These are phyloP conservation scores for Conus betulinus DNA, from an alignment of 1,140 invertebrate genomes.

Conservation along the genomic window DNA sequence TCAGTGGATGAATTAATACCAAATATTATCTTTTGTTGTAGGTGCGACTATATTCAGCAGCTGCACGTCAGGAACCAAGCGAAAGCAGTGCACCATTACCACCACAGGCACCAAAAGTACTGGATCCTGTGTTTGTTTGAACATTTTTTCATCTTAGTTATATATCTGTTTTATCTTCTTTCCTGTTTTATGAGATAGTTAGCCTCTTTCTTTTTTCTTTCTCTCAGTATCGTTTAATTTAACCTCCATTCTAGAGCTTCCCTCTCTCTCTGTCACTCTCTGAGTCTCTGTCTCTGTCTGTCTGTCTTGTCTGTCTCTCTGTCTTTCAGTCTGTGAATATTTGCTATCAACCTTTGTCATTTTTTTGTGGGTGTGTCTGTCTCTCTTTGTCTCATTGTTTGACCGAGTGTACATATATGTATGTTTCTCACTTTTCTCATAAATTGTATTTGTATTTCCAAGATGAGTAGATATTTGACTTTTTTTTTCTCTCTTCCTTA, in stretches of 20 bases:
- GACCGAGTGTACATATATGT: neutral
- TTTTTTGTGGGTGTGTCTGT: neutral
- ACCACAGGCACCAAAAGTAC: conserved; percentile 14
- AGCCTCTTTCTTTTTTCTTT: neutral
- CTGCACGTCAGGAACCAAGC: conserved; percentile 21
- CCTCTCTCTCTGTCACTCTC: conserved; percentile 24
- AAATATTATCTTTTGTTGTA: neutral
- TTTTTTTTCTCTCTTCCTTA: too few relatives aligned
- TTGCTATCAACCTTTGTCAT: neutral
- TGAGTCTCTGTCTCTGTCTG: neutral
- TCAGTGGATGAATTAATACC: too few relatives aligned
- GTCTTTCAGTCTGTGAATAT: conserved; percentile 20
- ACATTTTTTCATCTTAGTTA: neutral
- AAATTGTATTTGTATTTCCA: too few relatives aligned
- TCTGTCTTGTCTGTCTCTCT: conserved; percentile 25
- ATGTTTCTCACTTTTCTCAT: neutral
- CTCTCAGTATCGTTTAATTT: too few relatives aligned
- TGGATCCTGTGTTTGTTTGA: neutral
- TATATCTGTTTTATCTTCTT: neutral
- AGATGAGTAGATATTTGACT: too few relatives aligned
- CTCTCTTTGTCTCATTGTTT: neutral
- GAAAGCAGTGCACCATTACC: conserved; percentile 10
- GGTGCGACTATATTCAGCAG: conserved; percentile 31
- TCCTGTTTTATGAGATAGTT: neutral
- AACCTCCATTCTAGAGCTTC: neutral